Conservation (phyloP, 1,140 invertebrate genomes). For the Eufriesea mexicana region DNA sequence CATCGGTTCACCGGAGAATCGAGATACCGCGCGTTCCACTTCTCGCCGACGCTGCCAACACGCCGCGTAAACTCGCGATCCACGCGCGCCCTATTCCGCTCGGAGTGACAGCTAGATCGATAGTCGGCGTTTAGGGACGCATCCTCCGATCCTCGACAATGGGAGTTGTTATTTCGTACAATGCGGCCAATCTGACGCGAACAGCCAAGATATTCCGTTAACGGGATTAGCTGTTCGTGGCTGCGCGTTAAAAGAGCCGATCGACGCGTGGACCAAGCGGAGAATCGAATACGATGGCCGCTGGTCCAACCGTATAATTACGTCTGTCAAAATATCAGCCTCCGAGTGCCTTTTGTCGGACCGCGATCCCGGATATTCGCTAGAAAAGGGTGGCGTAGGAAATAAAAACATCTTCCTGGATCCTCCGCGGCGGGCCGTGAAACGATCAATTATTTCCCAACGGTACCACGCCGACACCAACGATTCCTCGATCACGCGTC, state of each 20-base stretch:
- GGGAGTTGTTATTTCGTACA: conserved; percentile 21
- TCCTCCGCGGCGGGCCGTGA: neutral
- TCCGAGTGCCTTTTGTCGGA: conserved; percentile 38
- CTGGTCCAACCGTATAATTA: conserved; percentile 68
- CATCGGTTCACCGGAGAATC: conserved; percentile 53
- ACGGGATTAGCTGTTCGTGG: too few relatives aligned
- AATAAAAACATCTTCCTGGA: neutral
- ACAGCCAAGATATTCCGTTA: too few relatives aligned
- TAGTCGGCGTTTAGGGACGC: conserved; percentile 20
- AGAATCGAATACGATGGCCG: conserved; percentile 72
- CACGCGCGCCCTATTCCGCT: neutral
- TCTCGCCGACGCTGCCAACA: conserved; percentile 60
- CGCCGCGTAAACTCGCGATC: conserved; percentile 45
- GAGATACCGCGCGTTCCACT: conserved; percentile 64
- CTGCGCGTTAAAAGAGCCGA: too few relatives aligned
- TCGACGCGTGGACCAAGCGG: conserved; percentile 6
- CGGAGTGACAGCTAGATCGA: conserved; percentile 47
- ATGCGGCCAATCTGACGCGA: neutral
- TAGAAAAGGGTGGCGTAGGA: neutral
- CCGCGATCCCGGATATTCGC: conserved; percentile 42
- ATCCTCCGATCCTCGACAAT: conserved; percentile 13
- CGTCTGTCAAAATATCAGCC: conserved; percentile 71
- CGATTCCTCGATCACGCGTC: neutral
- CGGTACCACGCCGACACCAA: neutral
- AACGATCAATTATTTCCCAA: conserved; percentile 19